Conservation (phyloP, 2,888 invertebrate genomes). For the Gibbula magus region DNA sequence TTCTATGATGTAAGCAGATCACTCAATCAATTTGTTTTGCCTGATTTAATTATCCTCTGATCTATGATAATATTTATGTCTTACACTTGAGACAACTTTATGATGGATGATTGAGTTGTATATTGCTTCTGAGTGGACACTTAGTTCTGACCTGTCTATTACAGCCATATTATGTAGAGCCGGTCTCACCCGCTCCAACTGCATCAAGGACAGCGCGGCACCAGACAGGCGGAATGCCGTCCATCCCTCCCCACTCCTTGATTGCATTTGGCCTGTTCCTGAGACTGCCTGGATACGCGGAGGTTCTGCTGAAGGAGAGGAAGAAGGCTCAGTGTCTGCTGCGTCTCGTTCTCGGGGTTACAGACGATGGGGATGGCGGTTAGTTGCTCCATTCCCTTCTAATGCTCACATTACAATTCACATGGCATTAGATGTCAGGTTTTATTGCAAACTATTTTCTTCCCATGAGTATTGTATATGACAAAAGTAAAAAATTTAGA, state of each 20-base stretch:
- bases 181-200: conserved; percentile 61
- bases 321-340: conserved; percentile 88
- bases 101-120: too few relatives aligned
- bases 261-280: conserved; percentile 93
- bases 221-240: conserved; percentile 55
- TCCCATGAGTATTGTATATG: too few relatives aligned
- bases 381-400: conserved; percentile 57
- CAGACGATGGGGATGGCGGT: conserved; percentile 94
- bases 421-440: too few relatives aligned
- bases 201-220: conserved; percentile 60
- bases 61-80: too few relatives aligned
- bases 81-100: too few relatives aligned
- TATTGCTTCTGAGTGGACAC: too few relatives aligned
- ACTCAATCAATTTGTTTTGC: too few relatives aligned
- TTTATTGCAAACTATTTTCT: too few relatives aligned
- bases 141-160: conserved; percentile 2
- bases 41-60: too few relatives aligned
- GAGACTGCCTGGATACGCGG: conserved; percentile 92
- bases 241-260: conserved; percentile 88
- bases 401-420: too few relatives aligned
- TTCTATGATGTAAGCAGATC: conserved; percentile 55
- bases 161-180: conserved; percentile 55
- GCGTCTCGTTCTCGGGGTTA: conserved; percentile 90
- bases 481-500: too few relatives aligned
- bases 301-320: conserved; percentile 88